phyloP scores from a whole-genome alignment of 2,797 vertebrate genomes.

The Centroberyx gerrardi region DNA sequence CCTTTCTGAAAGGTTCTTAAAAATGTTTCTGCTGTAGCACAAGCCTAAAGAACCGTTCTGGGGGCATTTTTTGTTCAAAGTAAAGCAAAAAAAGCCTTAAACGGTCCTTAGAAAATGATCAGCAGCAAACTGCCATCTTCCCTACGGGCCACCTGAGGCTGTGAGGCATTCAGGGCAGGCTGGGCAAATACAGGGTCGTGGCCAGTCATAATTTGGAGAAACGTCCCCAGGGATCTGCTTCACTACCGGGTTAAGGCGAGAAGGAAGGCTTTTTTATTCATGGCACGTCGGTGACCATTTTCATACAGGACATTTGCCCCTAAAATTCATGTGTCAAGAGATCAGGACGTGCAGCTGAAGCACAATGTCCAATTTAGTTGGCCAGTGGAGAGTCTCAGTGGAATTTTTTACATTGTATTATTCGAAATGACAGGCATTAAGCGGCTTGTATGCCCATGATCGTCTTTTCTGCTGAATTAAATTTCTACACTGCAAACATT shows the following conservation, averaged over 20 bases:
- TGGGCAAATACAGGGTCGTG: slow-evolving; percentile 96
- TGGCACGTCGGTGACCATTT: slow-evolving; percentile 63
- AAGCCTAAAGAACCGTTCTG: neutral
- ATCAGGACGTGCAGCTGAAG: slow-evolving; percentile 63
- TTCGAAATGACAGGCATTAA: slow-evolving; percentile 49
- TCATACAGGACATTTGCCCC: slow-evolving; percentile 64
- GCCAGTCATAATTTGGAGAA: slow-evolving; percentile 93
- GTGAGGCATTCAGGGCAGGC: slow-evolving; percentile 89
- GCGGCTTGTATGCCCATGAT: neutral
- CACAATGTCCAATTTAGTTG: slow-evolving; percentile 45
- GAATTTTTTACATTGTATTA: slow-evolving; percentile 36
- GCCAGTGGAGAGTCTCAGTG: slow-evolving; percentile 12
- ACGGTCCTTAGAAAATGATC: slow-evolving; percentile 45
- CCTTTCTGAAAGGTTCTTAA: neutral
- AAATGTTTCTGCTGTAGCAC: neutral
- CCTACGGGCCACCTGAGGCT: slow-evolving; percentile 79
- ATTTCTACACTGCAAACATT: neutral
- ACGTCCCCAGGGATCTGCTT: slow-evolving; percentile 75
- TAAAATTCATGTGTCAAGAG: slow-evolving; percentile 52
- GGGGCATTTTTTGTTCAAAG: neutral
- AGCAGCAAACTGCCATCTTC: slow-evolving; percentile 37
- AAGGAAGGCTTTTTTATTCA: slow-evolving; percentile 64
- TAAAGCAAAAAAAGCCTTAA: slow-evolving; percentile 12
- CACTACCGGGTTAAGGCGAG: slow-evolving; percentile 8
- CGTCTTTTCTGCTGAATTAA: neutral